Base-by-base conservation (phyloP, 2,113 vertebrate species). In the Pterocles orientalis region DNA sequence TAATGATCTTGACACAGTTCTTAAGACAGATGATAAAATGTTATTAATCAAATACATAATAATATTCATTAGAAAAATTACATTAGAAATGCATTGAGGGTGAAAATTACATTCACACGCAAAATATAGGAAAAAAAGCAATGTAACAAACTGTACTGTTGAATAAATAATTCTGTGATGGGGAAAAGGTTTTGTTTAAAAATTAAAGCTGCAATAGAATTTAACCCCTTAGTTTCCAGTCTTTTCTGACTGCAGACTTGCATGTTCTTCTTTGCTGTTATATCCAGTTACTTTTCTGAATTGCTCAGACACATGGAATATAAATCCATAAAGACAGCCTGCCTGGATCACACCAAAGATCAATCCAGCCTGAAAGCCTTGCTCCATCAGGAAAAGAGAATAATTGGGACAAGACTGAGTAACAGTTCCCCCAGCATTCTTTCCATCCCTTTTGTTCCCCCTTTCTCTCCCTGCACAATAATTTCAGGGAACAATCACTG, bases 1-100 rank as follows among this genome's bases (percentile, higher is more conserved):
- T 82, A 86, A 84, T 53, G 47, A 60, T 70, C 77, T 68, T 92
- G 53, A 86, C 57, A 86, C 34, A 69, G 41, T 78, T 96, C 78
- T 73, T 68, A 56, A 66, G 39, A 61, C 39, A 76, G 56, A 64
- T 50, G 28, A 86, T 80, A 71, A 90, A 92, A 28, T 5, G 34
- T 64, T 69, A 86, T 90, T 96, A 93, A 92, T 93, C 64, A 84
- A 88, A 94, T 41, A 34, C 45, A 51, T 25, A 90, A 70, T 36
- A 82, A 86, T 87, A 93, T 77, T 87, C 14, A 83, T 93, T 88
- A 95, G 61, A 71, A 94, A 92, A 96, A 95, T 56, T 87, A 58
- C 92, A 93, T 91, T 93, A 85, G 66, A 88, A 93, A 93, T 91
- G 83, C 66, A 89, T 68, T 70, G 47, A 89, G 45, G 61, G 29